Evolutionary conservation across 2,888 invertebrate genomes (phyloP), one percentile per base, ranked within the genome.

Genomic region (Ommatoiulus sabulosus): DNA sequence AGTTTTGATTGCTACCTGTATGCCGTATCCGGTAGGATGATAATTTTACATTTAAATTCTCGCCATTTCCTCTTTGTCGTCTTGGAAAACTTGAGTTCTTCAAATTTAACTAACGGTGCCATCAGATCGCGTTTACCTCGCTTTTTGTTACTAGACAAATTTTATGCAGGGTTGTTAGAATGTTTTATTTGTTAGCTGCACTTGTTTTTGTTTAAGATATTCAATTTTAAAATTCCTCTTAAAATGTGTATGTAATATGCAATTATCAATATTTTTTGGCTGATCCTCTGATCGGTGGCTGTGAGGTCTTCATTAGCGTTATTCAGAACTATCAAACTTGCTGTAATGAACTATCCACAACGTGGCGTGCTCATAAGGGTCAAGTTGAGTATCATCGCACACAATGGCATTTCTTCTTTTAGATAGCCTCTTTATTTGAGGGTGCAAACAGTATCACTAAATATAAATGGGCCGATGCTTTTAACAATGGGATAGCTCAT

Each of bases 101-200:
- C 63, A 20, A 63, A n/a, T 4, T 63, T n/a, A n/a, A 63, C 63
- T 63, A 52, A 52, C 15, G 12, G 17, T 52, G 52, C 52, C 52
- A 52, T 52, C 52, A 15, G 52, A 12, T 12, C 1, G 4, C 1
- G 4, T 52, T 52, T 35, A 20, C 63, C 63, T 46, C 63, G 17
- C 57, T 57, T 57, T 10, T n/a, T 63, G n/a, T 63, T 63, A 63
- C 6, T 1, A 15, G 52, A n/a, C 63, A 63, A 20, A 63, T n/a
- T 63, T 63, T 63, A n/a, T 63, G 17, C 15, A 63, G 63, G 63
- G 63, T 63, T 63, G 63, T 63, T 63, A 20, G 17, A 63, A 63
- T 57, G 57, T 57, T 57, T 57, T 57, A 57, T 57, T 17, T 57
- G 57, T 15, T 57, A 15, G 57, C 15, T 10, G 57, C 57, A 57